Conservation (phyloP, 1,140 invertebrate genomes). For the Dendroctonus valens region DNA sequence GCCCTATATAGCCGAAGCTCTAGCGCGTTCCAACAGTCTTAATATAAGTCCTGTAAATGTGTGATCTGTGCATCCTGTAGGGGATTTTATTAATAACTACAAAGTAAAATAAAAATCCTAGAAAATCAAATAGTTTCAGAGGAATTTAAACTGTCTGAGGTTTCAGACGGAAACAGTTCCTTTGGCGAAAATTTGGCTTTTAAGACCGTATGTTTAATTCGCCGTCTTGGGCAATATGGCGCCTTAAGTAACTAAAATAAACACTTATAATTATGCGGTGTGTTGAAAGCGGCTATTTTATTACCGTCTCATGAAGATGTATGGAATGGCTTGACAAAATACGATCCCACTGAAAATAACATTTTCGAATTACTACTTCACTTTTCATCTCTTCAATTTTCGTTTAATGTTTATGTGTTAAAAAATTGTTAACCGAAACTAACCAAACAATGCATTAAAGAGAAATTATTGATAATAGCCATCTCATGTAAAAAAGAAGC, state of each 20-base stretch:
- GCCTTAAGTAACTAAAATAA: constrained; percentile 22
- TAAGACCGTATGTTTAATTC: constrained; percentile 15
- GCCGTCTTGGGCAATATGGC: constrained; percentile 11
- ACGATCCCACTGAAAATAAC: too few relatives aligned
- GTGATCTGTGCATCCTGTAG: constrained; percentile 20
- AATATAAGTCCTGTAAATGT: constrained; percentile 4
- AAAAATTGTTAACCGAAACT: too few relatives aligned
- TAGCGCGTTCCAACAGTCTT: neutral
- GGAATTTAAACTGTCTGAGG: constrained; percentile 20
- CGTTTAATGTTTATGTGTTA: too few relatives aligned
- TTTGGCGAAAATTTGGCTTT: constrained; percentile 11
- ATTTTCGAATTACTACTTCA: too few relatives aligned
- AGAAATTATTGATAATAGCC: too few relatives aligned
- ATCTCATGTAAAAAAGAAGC: too few relatives aligned
- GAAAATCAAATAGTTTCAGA: constrained; percentile 29
- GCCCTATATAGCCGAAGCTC: neutral
- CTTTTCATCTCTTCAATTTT: too few relatives aligned
- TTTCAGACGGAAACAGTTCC: constrained; percentile 17
- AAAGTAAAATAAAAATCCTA: constrained; percentile 23
- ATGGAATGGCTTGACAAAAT: too few relatives aligned
- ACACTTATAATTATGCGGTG: constrained; percentile 9
- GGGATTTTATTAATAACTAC: constrained; percentile 27
- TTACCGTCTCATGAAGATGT: too few relatives aligned
- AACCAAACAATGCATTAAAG: too few relatives aligned
- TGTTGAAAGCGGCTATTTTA: neutral